Percentiles rank a stretch among this genome's conserved stretches.
phyloP scores from a whole-genome alignment of 2,113 vertebrate species.

The Morone chrysops region DNA sequence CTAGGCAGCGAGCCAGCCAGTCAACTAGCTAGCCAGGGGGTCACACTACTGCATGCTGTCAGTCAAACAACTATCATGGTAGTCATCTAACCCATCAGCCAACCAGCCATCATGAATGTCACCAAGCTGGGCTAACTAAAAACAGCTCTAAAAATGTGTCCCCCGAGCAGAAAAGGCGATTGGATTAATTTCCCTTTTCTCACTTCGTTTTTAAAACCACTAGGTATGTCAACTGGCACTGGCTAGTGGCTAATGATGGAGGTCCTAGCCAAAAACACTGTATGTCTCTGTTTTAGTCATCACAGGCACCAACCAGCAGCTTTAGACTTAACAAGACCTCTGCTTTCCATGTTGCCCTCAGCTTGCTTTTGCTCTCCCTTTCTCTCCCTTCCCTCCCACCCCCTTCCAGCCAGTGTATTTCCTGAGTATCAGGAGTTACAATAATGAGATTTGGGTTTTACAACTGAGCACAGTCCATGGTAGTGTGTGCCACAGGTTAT shows the following conservation, averaged over 20 bases:
- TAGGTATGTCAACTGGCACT: slow-evolving; percentile 54
- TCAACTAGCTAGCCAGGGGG: slow-evolving; percentile 32
- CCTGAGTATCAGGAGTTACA: slow-evolving; percentile 52
- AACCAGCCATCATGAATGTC: slow-evolving; percentile 15
- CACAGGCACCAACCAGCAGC: slow-evolving; percentile 39
- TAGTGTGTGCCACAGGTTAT: slow-evolving; percentile 23
- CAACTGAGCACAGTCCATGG: slow-evolving; percentile 24
- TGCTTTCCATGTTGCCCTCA: slow-evolving; percentile 25
- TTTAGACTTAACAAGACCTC: slow-evolving; percentile 40
- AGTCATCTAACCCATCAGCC: slow-evolving; percentile 12
- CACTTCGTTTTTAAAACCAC: slow-evolving; percentile 40
- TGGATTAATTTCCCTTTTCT: slow-evolving; percentile 32
- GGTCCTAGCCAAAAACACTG: slow-evolving; percentile 42
- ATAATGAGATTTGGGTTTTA: slow-evolving; percentile 64
- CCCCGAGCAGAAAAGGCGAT: slow-evolving; percentile 23
- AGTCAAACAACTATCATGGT: slow-evolving; percentile 29
- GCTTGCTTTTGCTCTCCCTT: slow-evolving; percentile 16
- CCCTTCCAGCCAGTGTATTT: slow-evolving; percentile 31
- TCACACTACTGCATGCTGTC: slow-evolving; percentile 33
- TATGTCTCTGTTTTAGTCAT: slow-evolving; percentile 50
- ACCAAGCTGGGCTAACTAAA: slow-evolving; percentile 40
- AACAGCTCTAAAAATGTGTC: slow-evolving; percentile 24
- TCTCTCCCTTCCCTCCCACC: slow-evolving; percentile 18
- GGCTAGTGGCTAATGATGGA: slow-evolving; percentile 45
- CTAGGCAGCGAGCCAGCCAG: slow-evolving; percentile 24